Evolutionary conservation across 2,888 invertebrate species (phyloP), one percentile per base, ranked within the genome.

Genomic region (Amblyteles armatorius): DNA sequence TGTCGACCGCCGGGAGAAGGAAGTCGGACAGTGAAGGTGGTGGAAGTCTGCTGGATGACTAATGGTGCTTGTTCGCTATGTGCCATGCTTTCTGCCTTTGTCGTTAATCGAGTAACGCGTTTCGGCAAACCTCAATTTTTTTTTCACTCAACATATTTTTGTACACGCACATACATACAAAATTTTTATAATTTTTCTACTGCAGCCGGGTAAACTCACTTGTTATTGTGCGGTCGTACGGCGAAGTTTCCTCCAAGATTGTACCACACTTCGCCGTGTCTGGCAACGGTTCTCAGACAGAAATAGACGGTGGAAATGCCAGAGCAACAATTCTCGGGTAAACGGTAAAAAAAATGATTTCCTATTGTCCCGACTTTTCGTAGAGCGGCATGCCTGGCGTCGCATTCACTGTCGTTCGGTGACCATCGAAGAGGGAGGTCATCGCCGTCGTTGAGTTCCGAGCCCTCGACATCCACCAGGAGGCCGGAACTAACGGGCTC

Each of bases 271-370:
- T 85, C 88, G 57, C 85, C 88, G 80, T 87, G 48, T 73, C 63
- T 52, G 72, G 71, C 72, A 83, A 83, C 84, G 86, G 78, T 87
- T 86, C 85, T 86, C 87, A 88, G 87, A 87, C 92, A 93, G 86
- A 93, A 91, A 90, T 93, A 93, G 88, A 93, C 82, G 29, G 60
- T 87, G 72, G 88, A 90, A 90, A 91, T 89, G 89, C 91, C 90
- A 88, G 90, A 88, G 81, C 88, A 85, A 77, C 89, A 87, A 78
- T 85, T 55, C 57, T 85, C 79, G 29, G 76, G 78, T 60, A 92
- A 89, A 80, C 86, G 60, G 82, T 90, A 92, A 76, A 92, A 83
- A 81, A 87, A 78, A 63, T 86, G 88, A 67, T 82, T 69, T 9
- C 81, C 60, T 68, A 84, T 78, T 9, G 79, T 87, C 87, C 85